Evolutionary conservation across 2,888 invertebrate genomes (phyloP).

Genomic region (Drosophila suboccidentalis): DNA sequence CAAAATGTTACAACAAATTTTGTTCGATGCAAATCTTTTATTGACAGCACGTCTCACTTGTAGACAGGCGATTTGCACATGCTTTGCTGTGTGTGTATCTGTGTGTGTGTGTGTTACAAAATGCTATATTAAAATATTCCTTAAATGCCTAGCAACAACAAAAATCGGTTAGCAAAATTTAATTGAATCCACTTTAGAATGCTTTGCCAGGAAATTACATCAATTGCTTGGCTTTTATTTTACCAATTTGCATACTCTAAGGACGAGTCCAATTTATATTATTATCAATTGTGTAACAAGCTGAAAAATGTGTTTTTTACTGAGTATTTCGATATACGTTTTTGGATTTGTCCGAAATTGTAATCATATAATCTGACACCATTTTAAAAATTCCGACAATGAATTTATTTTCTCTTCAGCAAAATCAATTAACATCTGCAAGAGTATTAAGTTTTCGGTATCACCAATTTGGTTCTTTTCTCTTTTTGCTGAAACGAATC

Average conservation of each 20-base stretch:
- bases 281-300: background rate
- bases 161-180: conserved; percentile 35
- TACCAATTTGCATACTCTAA: background rate
- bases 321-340: background rate
- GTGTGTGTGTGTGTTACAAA: conserved; percentile 3
- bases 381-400: background rate
- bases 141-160: conserved; percentile 25
- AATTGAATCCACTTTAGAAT: conserved; percentile 50
- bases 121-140: conserved; percentile 19
- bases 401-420: background rate
- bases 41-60: conserved; percentile 74
- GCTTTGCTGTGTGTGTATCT: background rate
- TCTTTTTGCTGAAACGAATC: conserved; percentile 23
- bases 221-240: conserved; percentile 23
- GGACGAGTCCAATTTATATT: background rate
- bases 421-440: background rate
- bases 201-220: conserved; percentile 25
- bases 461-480: background rate
- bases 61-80: conserved; percentile 67
- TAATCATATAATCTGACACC: too few relatives aligned
- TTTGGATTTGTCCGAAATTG: too few relatives aligned
- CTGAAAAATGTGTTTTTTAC: background rate
- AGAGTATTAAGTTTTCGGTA: background rate
- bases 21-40: conserved; percentile 77
- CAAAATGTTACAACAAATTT: conserved; percentile 72